These are phyloP conservation scores for Galemys pyrenaicus DNA, from an alignment of 2,113 vertebrate species.

Conservation along the genomic window DNA sequence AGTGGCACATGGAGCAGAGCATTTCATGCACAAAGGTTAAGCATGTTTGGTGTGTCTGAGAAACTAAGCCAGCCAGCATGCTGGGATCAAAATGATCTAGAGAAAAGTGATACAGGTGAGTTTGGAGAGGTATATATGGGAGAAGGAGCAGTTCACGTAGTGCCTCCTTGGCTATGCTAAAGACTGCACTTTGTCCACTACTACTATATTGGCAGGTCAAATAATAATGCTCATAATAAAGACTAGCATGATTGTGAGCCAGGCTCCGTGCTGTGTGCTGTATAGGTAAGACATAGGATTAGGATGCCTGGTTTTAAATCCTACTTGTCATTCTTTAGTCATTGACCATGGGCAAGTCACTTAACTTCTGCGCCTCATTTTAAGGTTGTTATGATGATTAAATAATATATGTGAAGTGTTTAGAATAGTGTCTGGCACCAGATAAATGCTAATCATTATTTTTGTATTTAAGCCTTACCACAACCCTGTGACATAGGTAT, in stretches of 20 bases:
- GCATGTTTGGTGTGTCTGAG: conserved; percentile 9
- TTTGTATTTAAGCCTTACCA: conserved; percentile 10
- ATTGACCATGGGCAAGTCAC: not conserved
- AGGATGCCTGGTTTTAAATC: conserved; percentile 36
- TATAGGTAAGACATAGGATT: not conserved
- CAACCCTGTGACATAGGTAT: not conserved
- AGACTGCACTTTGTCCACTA: conserved; percentile 26
- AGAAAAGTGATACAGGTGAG: not conserved
- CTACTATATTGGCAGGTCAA: conserved; percentile 14
- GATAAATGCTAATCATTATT: conserved; percentile 25
- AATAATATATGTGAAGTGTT: conserved; percentile 36
- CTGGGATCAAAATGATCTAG: not conserved
- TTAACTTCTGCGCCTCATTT: conserved; percentile 6
- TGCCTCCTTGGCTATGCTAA: not conserved
- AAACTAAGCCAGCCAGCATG: not conserved
- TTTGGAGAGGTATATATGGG: not conserved
- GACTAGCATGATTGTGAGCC: not conserved
- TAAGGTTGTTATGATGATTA: conserved; percentile 41
- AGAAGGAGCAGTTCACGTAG: not conserved
- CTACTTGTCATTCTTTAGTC: not conserved
- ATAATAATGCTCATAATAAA: not conserved
- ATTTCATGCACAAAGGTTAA: not conserved
- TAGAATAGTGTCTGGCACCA: conserved; percentile 2
- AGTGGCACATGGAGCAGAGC: not conserved
- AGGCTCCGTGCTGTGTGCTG: not conserved